phyloP scores from a whole-genome alignment of 2,888 invertebrate genomes.

The Cephus rjabovi region DNA sequence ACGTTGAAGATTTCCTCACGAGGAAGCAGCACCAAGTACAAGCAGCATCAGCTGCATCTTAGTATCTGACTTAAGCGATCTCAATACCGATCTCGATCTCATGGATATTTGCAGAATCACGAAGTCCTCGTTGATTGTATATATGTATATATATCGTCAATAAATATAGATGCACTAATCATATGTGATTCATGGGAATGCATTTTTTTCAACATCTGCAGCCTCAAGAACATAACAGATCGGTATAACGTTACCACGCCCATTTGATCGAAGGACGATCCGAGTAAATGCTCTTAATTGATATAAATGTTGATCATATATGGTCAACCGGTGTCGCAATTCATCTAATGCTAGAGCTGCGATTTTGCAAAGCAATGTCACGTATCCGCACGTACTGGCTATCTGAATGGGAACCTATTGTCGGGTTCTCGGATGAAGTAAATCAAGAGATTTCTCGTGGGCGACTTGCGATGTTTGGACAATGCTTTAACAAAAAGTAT shows the following conservation, averaged over 20 bases:
- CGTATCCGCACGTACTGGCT: background rate
- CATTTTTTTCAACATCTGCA: background rate
- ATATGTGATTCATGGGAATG: too few relatives aligned
- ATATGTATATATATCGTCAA: background rate
- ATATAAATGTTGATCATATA: background rate
- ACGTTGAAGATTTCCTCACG: background rate
- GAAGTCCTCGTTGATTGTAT: background rate
- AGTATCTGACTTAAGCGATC: background rate
- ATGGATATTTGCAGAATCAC: background rate
- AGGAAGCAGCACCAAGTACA: background rate
- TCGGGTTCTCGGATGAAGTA: background rate
- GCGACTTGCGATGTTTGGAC: constrained; percentile 2
- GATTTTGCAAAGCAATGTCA: background rate
- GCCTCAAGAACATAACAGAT: background rate
- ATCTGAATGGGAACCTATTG: background rate
- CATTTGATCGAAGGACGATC: background rate
- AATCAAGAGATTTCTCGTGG: background rate
- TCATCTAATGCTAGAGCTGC: background rate
- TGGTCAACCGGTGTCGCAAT: background rate
- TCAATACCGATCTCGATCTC: background rate
- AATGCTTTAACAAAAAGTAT: background rate
- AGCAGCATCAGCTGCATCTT: background rate
- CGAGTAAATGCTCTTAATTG: background rate
- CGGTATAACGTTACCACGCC: background rate
- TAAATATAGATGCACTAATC: too few relatives aligned